Conservation (phyloP, 2,888 invertebrate species). For the Agrotis segetum region DNA sequence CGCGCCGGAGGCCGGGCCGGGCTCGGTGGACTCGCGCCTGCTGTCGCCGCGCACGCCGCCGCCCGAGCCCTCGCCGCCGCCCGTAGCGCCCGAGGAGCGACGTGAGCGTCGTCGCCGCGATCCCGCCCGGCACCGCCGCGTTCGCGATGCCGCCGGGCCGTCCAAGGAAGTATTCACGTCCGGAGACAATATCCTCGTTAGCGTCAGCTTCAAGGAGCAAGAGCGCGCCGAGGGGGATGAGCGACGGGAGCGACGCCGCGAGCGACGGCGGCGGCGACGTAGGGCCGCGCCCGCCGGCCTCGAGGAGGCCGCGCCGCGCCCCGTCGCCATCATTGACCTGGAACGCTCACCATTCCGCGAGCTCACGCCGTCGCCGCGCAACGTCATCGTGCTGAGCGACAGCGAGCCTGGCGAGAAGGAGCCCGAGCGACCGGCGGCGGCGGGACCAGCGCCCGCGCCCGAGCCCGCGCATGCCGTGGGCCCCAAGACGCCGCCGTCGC, state of each 20-base stretch:
- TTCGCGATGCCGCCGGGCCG: slow-evolving; percentile 87
- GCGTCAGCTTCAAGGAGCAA: slow-evolving; percentile 96
- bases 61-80: slow-evolving; percentile 76
- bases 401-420: slow-evolving; percentile 93
- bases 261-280: slow-evolving; percentile 67
- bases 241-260: slow-evolving; percentile 68
- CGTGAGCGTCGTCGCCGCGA: slow-evolving; percentile 79
- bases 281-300: slow-evolving; percentile 88
- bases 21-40: slow-evolving; percentile 69
- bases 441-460: slow-evolving; percentile 58
- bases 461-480: slow-evolving; percentile 72
- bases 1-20: slow-evolving; percentile 66
- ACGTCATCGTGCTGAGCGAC: slow-evolving; percentile 96
- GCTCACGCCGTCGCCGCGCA: slow-evolving; percentile 94
- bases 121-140: slow-evolving; percentile 71
- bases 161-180: slow-evolving; percentile 98
- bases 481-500: slow-evolving; percentile 92
- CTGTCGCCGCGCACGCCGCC: slow-evolving; percentile 77
- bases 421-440: slow-evolving; percentile 60
- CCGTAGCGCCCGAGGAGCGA: slow-evolving; percentile 78
- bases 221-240: slow-evolving; percentile 73
- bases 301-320: slow-evolving; percentile 91
- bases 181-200: slow-evolving; percentile 97
- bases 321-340: slow-evolving; percentile 96
- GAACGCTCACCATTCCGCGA: slow-evolving; percentile 96